phyloP scores from a whole-genome alignment of 1,140 invertebrate genomes.

The Pristionchus pacificus region DNA sequence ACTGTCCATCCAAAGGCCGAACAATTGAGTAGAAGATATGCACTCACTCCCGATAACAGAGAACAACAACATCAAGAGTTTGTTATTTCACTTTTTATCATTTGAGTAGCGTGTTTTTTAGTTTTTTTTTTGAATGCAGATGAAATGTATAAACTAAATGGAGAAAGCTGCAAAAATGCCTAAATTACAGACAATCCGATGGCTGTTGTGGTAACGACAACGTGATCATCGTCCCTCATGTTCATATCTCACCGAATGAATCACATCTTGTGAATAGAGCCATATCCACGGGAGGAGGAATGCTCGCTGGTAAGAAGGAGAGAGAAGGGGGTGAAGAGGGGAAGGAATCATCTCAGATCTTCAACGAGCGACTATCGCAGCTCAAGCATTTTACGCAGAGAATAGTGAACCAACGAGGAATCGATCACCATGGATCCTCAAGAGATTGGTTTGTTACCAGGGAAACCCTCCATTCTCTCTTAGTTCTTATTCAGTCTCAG shows the following conservation, averaged over 20 bases:
- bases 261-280: slow-evolving; percentile 52
- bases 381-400: slow-evolving; percentile 55
- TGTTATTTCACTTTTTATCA: slow-evolving; percentile 1
- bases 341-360: slow-evolving; percentile 42
- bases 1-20: slow-evolving; percentile 51
- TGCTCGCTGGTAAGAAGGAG: slow-evolving; percentile 43
- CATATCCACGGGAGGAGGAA: slow-evolving; percentile 47
- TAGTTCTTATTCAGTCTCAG: too few species aligned
- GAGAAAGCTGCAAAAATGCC: slow-evolving; percentile 21
- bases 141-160: background rate
- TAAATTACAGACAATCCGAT: slow-evolving; percentile 9
- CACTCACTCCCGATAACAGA: slow-evolving; percentile 46
- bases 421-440: slow-evolving; percentile 54
- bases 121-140: background rate
- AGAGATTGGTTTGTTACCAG: slow-evolving; percentile 43
- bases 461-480: too few species aligned
- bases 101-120: background rate
- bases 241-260: slow-evolving; percentile 53
- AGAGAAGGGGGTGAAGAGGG: background rate
- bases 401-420: slow-evolving; percentile 39
- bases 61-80: slow-evolving; percentile 36
- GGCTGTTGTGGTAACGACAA: slow-evolving; percentile 42
- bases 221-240: slow-evolving; percentile 55
- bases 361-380: slow-evolving; percentile 54
- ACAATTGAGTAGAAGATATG: slow-evolving; percentile 47